Conservation (phyloP, 2,113 vertebrate species). For the Phodopus roborovskii region DNA sequence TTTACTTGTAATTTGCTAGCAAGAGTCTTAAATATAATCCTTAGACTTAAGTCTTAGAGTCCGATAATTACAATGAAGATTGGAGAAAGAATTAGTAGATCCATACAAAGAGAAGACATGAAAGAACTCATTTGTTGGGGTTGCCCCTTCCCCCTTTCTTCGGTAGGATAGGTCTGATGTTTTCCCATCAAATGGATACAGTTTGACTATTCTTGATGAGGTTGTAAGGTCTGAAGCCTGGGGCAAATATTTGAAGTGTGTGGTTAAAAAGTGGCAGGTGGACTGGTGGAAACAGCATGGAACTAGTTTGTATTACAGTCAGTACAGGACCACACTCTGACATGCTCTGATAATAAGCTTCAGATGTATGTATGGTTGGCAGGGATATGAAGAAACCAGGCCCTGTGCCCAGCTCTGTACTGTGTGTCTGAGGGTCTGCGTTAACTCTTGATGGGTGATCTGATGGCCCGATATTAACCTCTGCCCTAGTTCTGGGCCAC, state of each 20-base stretch:
- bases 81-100: background rate
- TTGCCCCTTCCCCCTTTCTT: background rate
- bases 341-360: slow-evolving; percentile 31
- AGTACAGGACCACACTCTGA: background rate
- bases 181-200: slow-evolving; percentile 15
- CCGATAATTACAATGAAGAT: slow-evolving; percentile 16
- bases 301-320: slow-evolving; percentile 60
- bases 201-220: slow-evolving; percentile 27
- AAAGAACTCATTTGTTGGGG: background rate
- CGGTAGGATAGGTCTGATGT: background rate
- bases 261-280: slow-evolving; percentile 60
- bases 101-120: background rate
- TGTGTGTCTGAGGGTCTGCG: background rate
- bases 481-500: background rate
- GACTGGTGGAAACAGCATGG: slow-evolving; percentile 68
- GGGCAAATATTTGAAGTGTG: slow-evolving; percentile 57
- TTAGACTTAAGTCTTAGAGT: background rate
- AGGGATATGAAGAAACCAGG: background rate
- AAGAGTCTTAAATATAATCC: slow-evolving; percentile 10
- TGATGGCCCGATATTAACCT: background rate
- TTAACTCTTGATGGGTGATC: too few relatives aligned
- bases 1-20: slow-evolving; percentile 37
- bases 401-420: background rate
- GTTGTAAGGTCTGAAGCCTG: slow-evolving; percentile 30
- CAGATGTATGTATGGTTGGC: background rate